A percentile compares a stretch with the other conserved stretches of the same genome.
These are phyloP conservation scores for Drosophila bocqueti DNA, from an alignment of 1,140 invertebrate species.

Conservation along the genomic window DNA sequence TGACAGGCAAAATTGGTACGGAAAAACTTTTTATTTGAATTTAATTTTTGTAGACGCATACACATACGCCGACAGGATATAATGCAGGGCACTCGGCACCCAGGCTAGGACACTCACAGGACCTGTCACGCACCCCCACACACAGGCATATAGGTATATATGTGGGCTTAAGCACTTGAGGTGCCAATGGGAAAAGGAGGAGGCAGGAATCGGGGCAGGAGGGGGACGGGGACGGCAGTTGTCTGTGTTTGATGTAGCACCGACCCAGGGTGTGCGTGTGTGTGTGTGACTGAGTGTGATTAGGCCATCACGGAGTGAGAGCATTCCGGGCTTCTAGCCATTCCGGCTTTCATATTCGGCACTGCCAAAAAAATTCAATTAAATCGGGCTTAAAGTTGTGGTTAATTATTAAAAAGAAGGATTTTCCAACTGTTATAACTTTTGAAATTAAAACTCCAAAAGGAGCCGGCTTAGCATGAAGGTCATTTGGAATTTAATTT, in stretches of 20 bases:
- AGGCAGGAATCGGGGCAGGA: neutral
- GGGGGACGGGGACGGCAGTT: conserved; percentile 5
- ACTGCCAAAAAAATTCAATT: neutral
- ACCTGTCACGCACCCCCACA: conserved; percentile 38
- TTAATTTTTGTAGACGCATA: conserved; percentile 40
- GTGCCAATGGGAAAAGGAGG: conserved; percentile 64
- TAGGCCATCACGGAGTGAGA: conserved; percentile 49
- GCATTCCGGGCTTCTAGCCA: conserved; percentile 32
- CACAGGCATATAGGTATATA: neutral
- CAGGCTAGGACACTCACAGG: conserved; percentile 24
- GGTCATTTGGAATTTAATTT: neutral
- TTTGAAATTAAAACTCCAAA: no score
- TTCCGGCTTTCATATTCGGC: conserved; percentile 19
- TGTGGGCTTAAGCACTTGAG: conserved; percentile 72
- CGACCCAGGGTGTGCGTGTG: neutral
- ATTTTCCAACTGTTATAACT: no score
- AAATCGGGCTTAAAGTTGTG: neutral
- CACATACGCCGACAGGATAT: conserved; percentile 14
- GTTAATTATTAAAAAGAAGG: neutral
- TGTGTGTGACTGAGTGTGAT: conserved; percentile 58
- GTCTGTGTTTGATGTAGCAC: conserved; percentile 73
- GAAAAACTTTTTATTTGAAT: conserved; percentile 48
- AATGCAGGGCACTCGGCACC: conserved; percentile 45
- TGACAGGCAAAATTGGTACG: conserved; percentile 28
- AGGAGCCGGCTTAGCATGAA: neutral